Conservation (phyloP, 2,113 vertebrate genomes). For the Toxostoma redivivum region DNA sequence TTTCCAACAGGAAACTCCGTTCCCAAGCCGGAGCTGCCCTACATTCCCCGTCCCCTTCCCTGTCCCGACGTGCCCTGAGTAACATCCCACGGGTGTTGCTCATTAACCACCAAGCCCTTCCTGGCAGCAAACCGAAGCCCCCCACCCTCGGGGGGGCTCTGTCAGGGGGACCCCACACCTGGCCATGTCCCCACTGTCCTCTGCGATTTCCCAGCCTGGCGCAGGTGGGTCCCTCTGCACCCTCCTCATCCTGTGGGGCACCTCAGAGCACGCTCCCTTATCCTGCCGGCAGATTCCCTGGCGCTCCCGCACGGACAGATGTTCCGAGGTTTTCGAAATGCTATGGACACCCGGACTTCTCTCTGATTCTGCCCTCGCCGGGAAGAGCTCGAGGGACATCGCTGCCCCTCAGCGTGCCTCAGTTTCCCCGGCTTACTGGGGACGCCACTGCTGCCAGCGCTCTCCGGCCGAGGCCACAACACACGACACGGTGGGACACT, state of each 20-base stretch:
- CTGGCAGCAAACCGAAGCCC: background rate
- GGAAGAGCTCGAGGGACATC: background rate
- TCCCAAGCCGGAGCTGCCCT: background rate
- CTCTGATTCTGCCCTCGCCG: fast-evolving
- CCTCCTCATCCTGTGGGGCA: background rate
- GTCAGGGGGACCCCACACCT: background rate
- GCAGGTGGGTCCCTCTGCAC: background rate
- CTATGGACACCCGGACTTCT: background rate
- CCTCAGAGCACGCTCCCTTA: background rate
- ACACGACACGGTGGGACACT: background rate
- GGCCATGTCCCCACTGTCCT: background rate
- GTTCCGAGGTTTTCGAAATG: background rate
- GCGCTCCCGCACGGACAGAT: background rate
- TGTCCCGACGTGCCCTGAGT: background rate
- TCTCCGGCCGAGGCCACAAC: fast-evolving
- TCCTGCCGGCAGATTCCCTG: background rate
- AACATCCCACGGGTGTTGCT: background rate
- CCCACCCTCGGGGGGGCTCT: background rate
- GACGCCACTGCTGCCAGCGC: fast-evolving
- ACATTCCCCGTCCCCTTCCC: background rate
- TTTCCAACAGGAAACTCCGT: background rate
- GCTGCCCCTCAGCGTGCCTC: background rate
- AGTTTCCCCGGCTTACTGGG: background rate
- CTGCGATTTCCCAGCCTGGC: background rate
- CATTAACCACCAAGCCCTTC: background rate